Percentiles rank a stretch among this genome's conserved stretches.
These are phyloP conservation scores for Brachypteracias leptosomus DNA, from an alignment of 2,113 vertebrate species.

Conservation along the genomic window DNA sequence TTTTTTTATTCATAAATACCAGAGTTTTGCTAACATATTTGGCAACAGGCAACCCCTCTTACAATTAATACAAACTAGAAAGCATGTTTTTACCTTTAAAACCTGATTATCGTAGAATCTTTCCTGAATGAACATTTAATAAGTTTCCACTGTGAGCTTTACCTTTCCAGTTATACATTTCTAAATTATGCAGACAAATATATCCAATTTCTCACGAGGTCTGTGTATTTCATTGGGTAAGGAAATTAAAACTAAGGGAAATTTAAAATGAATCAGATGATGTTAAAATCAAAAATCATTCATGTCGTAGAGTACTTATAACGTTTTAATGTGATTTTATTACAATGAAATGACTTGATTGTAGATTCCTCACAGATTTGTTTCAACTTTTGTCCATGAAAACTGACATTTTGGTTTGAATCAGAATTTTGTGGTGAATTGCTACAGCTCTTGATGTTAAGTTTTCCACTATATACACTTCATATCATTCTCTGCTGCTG, in stretches of 20 bases:
- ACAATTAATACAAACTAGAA: not conserved
- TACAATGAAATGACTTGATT: not conserved
- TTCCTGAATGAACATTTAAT: not conserved
- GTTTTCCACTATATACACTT: not conserved
- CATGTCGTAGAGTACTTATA: not conserved
- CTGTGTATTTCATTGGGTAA: not conserved
- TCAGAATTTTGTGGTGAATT: not conserved
- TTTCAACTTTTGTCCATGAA: not conserved
- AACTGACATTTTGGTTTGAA: not conserved
- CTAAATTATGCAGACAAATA: not conserved
- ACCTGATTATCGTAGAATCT: not conserved
- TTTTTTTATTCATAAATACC: not conserved
- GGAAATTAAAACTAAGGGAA: not conserved
- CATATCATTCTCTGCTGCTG: not conserved
- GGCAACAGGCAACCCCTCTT: not conserved
- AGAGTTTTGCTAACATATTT: not conserved
- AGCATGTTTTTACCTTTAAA: not conserved
- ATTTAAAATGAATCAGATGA: not conserved
- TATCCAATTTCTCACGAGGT: not conserved
- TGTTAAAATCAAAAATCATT: not conserved
- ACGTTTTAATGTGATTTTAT: not conserved
- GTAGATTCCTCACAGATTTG: not conserved
- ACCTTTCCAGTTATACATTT: not conserved
- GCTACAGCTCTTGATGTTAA: not conserved
- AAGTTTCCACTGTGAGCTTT: not conserved